Percentiles rank a stretch among this genome's conserved stretches.
phyloP scores from a whole-genome alignment of 2,113 vertebrate genomes.

The Octodon degus region DNA sequence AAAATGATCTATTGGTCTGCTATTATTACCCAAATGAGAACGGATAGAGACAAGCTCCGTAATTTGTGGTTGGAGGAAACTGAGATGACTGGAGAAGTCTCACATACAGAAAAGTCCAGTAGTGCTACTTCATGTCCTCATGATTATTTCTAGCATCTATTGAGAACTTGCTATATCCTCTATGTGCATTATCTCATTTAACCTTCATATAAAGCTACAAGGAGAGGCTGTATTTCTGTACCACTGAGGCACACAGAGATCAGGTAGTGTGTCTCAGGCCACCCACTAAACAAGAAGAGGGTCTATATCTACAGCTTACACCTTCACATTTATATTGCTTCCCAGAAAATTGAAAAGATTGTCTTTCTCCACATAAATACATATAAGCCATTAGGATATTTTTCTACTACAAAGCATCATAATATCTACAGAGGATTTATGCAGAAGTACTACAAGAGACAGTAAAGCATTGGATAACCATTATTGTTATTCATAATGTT shows the following conservation, averaged over 20 bases:
- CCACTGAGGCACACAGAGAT: background rate
- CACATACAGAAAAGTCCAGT: background rate
- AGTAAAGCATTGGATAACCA: background rate
- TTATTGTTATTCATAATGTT: background rate
- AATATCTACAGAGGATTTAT: background rate
- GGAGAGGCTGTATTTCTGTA: background rate
- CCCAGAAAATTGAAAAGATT: background rate
- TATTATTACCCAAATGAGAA: constrained; percentile 44
- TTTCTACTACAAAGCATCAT: background rate
- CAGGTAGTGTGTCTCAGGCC: background rate
- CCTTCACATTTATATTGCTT: background rate
- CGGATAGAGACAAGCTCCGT: background rate
- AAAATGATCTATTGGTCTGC: constrained; percentile 58
- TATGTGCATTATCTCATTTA: background rate
- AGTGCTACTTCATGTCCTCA: background rate
- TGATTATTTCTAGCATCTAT: background rate
- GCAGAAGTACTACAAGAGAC: background rate
- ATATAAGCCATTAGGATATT: background rate
- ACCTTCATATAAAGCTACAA: background rate
- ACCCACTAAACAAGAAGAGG: background rate
- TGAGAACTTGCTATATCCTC: background rate
- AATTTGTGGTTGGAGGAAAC: background rate
- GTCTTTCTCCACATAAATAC: background rate
- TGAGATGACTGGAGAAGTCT: background rate
- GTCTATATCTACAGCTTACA: background rate